These are phyloP conservation scores for Trachurus trachurus DNA, from an alignment of 2,797 vertebrate species.

Conservation along the genomic window DNA sequence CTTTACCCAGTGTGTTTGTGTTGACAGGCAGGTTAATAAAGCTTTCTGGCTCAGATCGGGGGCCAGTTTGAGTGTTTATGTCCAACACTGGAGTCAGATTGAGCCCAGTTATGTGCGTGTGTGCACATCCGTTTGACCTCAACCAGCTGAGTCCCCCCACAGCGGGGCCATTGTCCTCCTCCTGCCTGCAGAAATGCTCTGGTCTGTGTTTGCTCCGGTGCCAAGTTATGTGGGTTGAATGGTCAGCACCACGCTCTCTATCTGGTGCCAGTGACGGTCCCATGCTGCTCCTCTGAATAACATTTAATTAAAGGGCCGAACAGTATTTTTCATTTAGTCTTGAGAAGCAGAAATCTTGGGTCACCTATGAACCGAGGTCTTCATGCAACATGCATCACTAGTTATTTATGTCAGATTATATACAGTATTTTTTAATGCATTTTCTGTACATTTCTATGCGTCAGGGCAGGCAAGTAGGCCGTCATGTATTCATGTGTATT, in stretches of 20 bases:
- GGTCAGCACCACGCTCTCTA: constrained; percentile 74
- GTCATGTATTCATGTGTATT: constrained; percentile 9
- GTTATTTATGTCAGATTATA: neutral
- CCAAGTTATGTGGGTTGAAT: constrained; percentile 70
- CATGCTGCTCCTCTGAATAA: constrained; percentile 65
- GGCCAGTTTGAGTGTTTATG: constrained; percentile 36
- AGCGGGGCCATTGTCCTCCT: constrained; percentile 34
- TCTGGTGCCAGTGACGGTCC: constrained; percentile 81
- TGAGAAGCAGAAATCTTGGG: neutral
- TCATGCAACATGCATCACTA: neutral
- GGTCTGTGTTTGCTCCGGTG: constrained; percentile 62
- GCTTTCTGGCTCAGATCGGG: constrained; percentile 14
- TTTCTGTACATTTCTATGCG: constrained; percentile 3
- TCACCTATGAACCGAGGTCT: neutral
- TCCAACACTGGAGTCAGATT: constrained; percentile 27
- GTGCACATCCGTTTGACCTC: constrained; percentile 56
- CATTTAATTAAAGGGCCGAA: constrained; percentile 8
- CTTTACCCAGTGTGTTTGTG: constrained; percentile 36
- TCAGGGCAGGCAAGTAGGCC: constrained; percentile 22
- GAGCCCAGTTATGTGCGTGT: constrained; percentile 31
- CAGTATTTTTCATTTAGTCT: constrained; percentile 9
- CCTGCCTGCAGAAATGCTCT: constrained; percentile 67
- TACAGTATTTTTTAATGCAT: neutral
- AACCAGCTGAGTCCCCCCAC: constrained; percentile 76
- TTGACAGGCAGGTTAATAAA: constrained; percentile 48